Conservation (phyloP, 2,888 invertebrate genomes). For the Sarcophaga caerulescens region DNA sequence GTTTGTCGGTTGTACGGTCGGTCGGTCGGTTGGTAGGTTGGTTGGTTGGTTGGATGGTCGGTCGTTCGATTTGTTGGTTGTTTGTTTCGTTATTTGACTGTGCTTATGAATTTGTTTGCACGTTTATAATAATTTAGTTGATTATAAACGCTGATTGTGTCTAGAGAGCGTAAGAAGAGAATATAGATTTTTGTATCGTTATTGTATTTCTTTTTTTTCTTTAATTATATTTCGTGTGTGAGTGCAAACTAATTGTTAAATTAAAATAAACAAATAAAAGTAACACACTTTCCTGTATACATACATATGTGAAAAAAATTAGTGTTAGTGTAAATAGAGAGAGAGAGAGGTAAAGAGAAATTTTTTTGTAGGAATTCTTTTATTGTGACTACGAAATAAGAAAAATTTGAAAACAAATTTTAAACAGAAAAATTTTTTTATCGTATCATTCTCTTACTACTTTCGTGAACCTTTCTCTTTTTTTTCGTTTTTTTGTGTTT, state of each 20-base stretch:
- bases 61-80: constrained; percentile 24
- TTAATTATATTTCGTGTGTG: background rate
- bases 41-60: background rate
- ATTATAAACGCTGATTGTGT: constrained; percentile 64
- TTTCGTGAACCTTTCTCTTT: background rate
- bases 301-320: background rate
- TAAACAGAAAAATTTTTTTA: no score
- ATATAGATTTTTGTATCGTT: background rate
- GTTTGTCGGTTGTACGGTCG: constrained; percentile 49
- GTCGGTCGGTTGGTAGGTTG: background rate
- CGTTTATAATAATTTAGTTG: constrained; percentile 64
- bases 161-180: constrained; percentile 44
- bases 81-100: constrained; percentile 11
- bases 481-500: background rate
- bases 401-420: no score
- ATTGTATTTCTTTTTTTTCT: background rate
- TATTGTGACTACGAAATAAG: no score
- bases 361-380: no score
- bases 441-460: no score
- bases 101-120: constrained; percentile 51
- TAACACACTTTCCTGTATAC: background rate
- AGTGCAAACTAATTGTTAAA: background rate
- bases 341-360: background rate
- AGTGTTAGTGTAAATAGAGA: background rate
- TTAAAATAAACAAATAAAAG: background rate